Evolutionary conservation across 2,113 vertebrate species (phyloP).

Genomic region (Notarius lentiginosus): DNA sequence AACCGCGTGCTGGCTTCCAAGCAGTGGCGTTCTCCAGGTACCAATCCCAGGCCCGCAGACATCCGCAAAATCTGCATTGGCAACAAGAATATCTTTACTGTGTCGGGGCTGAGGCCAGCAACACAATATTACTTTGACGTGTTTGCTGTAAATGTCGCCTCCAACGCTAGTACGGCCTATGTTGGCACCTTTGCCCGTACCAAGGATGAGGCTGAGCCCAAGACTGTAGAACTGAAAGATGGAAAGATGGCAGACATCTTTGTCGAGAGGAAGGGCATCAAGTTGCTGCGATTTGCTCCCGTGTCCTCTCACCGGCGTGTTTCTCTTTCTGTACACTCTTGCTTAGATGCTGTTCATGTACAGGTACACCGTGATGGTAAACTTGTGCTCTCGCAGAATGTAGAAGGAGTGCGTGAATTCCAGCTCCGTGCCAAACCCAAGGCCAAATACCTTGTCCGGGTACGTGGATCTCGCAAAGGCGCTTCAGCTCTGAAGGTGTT

Average conservation of each 20-base stretch:
- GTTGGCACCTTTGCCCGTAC: conserved; percentile 95
- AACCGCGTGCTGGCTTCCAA: conserved; percentile 65
- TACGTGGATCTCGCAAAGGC: conserved; percentile 88
- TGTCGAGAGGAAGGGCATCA: conserved; percentile 87
- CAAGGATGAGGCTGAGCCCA: conserved; percentile 90
- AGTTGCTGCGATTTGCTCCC: conserved; percentile 90
- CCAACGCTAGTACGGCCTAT: conserved; percentile 91
- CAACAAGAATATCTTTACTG: conserved; percentile 94
- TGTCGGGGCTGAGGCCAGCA: conserved; percentile 90
- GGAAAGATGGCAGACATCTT: conserved; percentile 90
- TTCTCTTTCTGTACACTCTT: conserved; percentile 87
- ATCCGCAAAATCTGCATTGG: conserved; percentile 88
- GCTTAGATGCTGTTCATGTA: conserved; percentile 86
- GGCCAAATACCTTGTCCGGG: conserved; percentile 89
- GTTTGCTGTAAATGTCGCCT: conserved; percentile 85
- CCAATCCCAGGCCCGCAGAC: conserved; percentile 77
- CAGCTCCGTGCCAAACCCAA: conserved; percentile 92
- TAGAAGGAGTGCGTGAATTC: conserved; percentile 90
- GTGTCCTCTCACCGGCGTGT: conserved; percentile 93
- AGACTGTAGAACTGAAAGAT: conserved; percentile 89
- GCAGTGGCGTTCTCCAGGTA: conserved; percentile 69
- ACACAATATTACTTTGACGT: conserved; percentile 98
- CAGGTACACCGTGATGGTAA: conserved; percentile 93
- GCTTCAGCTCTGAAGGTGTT: conserved; percentile 89
- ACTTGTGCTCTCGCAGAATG: conserved; percentile 85